Conservation (phyloP, 2,888 invertebrate species). For the Drosophila anomelani region DNA sequence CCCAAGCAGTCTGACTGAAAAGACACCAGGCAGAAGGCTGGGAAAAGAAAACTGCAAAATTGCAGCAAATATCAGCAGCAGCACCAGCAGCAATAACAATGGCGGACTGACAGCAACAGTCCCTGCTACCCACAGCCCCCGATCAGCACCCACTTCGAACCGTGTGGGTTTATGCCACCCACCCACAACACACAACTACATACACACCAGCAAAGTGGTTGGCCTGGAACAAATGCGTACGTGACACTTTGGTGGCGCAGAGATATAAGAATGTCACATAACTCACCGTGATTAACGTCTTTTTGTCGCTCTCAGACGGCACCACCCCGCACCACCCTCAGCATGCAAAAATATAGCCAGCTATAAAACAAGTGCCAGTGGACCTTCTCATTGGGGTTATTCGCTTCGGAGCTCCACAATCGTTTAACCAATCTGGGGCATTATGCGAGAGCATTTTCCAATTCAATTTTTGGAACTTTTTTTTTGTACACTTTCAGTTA, state of each 20-base stretch:
- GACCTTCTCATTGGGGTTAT: conserved; percentile 36
- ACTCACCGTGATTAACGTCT: conserved; percentile 85
- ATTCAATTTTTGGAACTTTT: conserved; percentile 21
- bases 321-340: conserved; percentile 13
- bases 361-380: conserved; percentile 70
- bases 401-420: conserved; percentile 2
- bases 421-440: conserved; percentile 68
- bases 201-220: conserved; percentile 39
- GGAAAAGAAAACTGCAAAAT: conserved; percentile 71
- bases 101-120: conserved; percentile 51
- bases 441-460: conserved; percentile 61
- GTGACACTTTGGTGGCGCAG: conserved; percentile 82
- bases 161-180: background rate
- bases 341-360: conserved; percentile 78
- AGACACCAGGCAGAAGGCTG: conserved; percentile 43
- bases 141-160: conserved; percentile 14
- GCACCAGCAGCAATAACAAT: conserved; percentile 46
- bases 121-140: conserved; percentile 36
- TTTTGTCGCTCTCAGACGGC: conserved; percentile 62
- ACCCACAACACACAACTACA: conserved; percentile 8
- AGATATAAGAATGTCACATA: conserved; percentile 84
- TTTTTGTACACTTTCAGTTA: background rate
- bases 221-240: conserved; percentile 80
- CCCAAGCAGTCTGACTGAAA: conserved; percentile 53
- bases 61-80: conserved; percentile 61